A percentile compares a stretch with the other conserved stretches of the same genome.
These are phyloP conservation scores for Darevskia nairensis DNA, from an alignment of 2,797 vertebrate species.

Conservation along the genomic window DNA sequence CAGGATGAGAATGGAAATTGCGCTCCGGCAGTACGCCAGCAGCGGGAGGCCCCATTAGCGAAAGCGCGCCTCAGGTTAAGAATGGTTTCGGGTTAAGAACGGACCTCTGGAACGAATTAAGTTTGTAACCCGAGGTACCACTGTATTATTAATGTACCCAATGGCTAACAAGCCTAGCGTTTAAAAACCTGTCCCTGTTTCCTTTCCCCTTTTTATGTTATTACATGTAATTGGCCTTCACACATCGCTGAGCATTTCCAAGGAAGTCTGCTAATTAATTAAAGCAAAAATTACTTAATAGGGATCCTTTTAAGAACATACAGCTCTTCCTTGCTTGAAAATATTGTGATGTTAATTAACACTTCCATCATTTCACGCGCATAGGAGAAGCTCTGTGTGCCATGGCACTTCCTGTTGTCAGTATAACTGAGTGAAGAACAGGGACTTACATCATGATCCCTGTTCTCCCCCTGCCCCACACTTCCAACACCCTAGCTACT, in stretches of 20 bases:
- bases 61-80: too few relatives aligned
- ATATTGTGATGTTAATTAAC: slow-evolving; percentile 26
- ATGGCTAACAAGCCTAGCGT: not conserved
- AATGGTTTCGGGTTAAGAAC: too few relatives aligned
- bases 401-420: not conserved
- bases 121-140: too few relatives aligned
- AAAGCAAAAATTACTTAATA: slow-evolving; percentile 27
- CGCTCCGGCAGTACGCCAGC: too few relatives aligned
- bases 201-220: not conserved
- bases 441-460: not conserved
- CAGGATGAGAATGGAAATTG: too few relatives aligned
- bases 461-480: not conserved
- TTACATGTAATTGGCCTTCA: slow-evolving; percentile 28
- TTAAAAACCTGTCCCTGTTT: not conserved
- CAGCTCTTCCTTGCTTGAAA: slow-evolving; percentile 3
- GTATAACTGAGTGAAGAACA: not conserved
- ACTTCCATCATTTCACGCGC: not conserved
- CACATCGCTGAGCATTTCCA: slow-evolving; percentile 13
- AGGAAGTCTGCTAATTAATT: slow-evolving; percentile 29
- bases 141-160: not conserved
- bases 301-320: slow-evolving; percentile 15
- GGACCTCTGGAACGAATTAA: too few relatives aligned
- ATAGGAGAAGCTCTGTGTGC: too few relatives aligned
- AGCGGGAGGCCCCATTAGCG: too few relatives aligned
- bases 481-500: not conserved